Base-by-base conservation (phyloP, 1,140 invertebrate genomes). In the Bombus vancouverensis region DNA sequence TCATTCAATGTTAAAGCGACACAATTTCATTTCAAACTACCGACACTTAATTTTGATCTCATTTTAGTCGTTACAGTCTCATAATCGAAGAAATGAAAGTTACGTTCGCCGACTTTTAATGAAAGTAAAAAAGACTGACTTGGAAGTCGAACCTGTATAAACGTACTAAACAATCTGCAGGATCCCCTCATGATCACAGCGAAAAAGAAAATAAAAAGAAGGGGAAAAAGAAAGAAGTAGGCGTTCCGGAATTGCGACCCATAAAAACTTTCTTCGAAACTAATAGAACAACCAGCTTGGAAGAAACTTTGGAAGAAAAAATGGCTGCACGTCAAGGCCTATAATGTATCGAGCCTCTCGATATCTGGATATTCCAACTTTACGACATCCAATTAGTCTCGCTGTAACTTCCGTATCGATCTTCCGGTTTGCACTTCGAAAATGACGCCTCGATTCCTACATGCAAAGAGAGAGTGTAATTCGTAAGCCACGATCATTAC, bases 251-350 rank as follows among this genome's bases (percentile, higher is more conserved):
- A 83, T 68, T 68, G 77, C 81, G 78, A 81, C 78, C 78, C 32
- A 75, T 59, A 74, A 81, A 85, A 85, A 81, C 59, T 85, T 85
- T 81, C 71, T 39, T 68, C 59, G 28, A 44, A 71, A 85, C 78
- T 81, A 75, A 85, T 85, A 80, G 78, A 74, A 81, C 83, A 65
- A 47, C 22, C 59, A 44, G 68, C 70, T 47, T 25, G 15, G 59
- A 3, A 4, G 71, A n/a, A 85, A 66, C 34, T 81, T 81, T 2
- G 12, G 25, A 22, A 68, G 13, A 74, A 81, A 73, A 85, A 81
- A 74, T 78, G 62, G 25, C 34, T 42, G 42, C 44, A 39, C 42
- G 73, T 78, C 81, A 53, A 5, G 3, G 53, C 74, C 73, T 42
- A 47, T 70, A 74, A 83, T 32, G 44, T 70, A 83, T 83, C 81